Evolutionary conservation across 1,140 invertebrate species (phyloP).

Genomic region (Bombyx mori): ASM3026992v2 NC_085124.1:11801501-11802000

Average conservation of each 20-base stretch:
- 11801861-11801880: too few relatives aligned
- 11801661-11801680: slow-evolving; percentile 31
- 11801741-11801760: slow-evolving; percentile 30
- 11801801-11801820: neutral
- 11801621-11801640: slow-evolving; percentile 65
- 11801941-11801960: too few relatives aligned
- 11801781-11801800: slow-evolving; percentile 17
- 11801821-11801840: neutral
- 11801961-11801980: too few relatives aligned
- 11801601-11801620: slow-evolving; percentile 60
- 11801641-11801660: slow-evolving; percentile 61
- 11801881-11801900: too few relatives aligned
- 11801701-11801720: slow-evolving; percentile 58
- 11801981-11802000: too few relatives aligned
- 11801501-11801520: too few relatives aligned
- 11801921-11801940: too few relatives aligned
- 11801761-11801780: slow-evolving; percentile 22
- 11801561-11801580: slow-evolving; percentile 67
- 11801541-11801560: slow-evolving; percentile 8
- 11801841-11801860: too few relatives aligned
- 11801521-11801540: too few relatives aligned
- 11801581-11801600: slow-evolving; percentile 68
- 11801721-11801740: slow-evolving; percentile 32
- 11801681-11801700: slow-evolving; percentile 55
- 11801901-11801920: too few relatives aligned